These are phyloP conservation scores for Rhombomys opimus DNA, from an alignment of 2,113 vertebrate genomes.

Conservation along the genomic window DNA sequence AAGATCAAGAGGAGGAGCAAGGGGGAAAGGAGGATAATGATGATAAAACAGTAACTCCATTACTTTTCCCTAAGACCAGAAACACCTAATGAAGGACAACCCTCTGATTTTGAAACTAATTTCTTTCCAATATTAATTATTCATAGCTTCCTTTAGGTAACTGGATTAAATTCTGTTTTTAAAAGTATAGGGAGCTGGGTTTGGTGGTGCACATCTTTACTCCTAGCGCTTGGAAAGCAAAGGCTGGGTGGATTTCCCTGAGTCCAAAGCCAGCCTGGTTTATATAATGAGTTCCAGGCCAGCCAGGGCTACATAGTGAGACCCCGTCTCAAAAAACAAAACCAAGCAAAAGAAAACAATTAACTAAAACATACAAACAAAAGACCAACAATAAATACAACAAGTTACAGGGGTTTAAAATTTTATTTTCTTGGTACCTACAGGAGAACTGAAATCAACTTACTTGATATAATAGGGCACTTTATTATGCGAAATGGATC, in stretches of 20 bases:
- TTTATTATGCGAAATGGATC: slow-evolving; percentile 95
- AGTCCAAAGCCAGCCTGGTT: not conserved
- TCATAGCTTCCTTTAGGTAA: not conserved
- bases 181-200: not conserved
- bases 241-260: not conserved
- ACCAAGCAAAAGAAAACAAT: no score
- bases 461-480: slow-evolving; percentile 98
- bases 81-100: not conserved
- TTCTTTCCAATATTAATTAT: slow-evolving; percentile 39
- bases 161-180: slow-evolving; percentile 18
- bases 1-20: not conserved
- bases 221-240: not conserved
- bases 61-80: not conserved
- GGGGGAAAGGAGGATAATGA: not conserved
- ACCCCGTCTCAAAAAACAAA: not conserved
- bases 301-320: not conserved
- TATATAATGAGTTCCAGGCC: not conserved
- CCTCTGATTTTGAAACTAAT: slow-evolving; percentile 27
- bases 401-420: not conserved
- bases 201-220: not conserved
- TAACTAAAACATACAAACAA: not conserved
- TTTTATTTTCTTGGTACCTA: slow-evolving; percentile 37
- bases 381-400: not conserved
- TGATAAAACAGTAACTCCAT: not conserved
- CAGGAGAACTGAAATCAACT: slow-evolving; percentile 85